Conservation (phyloP, 2,888 invertebrate genomes). For the Calliphora vomitoria region DNA sequence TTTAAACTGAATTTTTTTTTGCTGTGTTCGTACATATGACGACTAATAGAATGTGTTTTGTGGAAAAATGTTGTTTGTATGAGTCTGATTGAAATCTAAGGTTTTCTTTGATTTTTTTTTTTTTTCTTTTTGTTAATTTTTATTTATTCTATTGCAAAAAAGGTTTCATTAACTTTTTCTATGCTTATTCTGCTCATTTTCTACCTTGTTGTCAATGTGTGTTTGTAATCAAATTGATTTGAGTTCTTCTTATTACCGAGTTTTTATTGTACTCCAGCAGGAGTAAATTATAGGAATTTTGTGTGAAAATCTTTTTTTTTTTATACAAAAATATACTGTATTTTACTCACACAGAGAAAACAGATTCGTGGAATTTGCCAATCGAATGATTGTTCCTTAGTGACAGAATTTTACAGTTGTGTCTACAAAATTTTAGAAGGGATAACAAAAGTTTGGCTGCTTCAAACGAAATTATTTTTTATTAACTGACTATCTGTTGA, state of each 20-base stretch:
- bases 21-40: not conserved
- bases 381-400: too few species aligned
- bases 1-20: constrained; percentile 47
- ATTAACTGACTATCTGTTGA: too few species aligned
- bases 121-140: too few species aligned
- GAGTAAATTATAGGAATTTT: not conserved
- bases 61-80: not conserved
- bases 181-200: not conserved
- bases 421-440: too few species aligned
- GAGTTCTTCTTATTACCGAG: not conserved
- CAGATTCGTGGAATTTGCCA: too few species aligned
- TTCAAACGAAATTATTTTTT: too few species aligned
- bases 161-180: constrained; percentile 48
- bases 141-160: constrained; percentile 19
- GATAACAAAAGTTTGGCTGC: too few species aligned
- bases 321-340: too few species aligned
- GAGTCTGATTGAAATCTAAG: constrained; percentile 20
- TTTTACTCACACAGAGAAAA: too few species aligned
- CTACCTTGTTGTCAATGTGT: not conserved
- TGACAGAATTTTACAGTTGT: too few species aligned
- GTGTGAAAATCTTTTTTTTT: too few species aligned
- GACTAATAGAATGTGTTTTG: not conserved
- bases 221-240: constrained; percentile 19
- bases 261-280: not conserved
- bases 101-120: constrained; percentile 24